Conservation (phyloP, 2,888 invertebrate genomes). For the Fissipunctia ypsillon region DNA sequence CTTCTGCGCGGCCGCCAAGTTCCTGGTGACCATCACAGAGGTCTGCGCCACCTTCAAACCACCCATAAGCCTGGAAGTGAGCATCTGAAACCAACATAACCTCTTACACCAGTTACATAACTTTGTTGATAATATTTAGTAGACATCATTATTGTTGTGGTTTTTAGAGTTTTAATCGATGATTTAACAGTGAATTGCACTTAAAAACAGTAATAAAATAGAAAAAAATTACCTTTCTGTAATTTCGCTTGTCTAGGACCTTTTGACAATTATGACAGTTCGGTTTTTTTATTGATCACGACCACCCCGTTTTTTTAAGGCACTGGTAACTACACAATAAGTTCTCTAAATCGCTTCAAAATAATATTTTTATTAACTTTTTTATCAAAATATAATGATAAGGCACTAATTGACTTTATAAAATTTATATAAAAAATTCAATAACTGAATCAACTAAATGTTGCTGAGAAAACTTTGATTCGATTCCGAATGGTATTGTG, state of each 20-base stretch:
- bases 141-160: slow-evolving; percentile 21
- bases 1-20: slow-evolving; percentile 94
- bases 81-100: slow-evolving; percentile 90
- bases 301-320: slow-evolving; percentile 4
- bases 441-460: background rate
- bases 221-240: slow-evolving; percentile 73
- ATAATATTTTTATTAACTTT: background rate
- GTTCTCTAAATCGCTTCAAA: too few species aligned
- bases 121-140: slow-evolving; percentile 60
- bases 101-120: slow-evolving; percentile 82
- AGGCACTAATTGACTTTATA: too few species aligned
- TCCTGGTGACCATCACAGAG: slow-evolving; percentile 91
- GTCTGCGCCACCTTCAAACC: slow-evolving; percentile 88
- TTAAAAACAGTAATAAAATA: slow-evolving; percentile 29
- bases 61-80: slow-evolving; percentile 87
- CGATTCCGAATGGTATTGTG: background rate
- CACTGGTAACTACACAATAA: background rate
- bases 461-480: background rate
- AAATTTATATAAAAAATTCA: background rate
- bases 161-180: background rate
- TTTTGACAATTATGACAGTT: slow-evolving; percentile 74
- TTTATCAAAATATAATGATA: background rate
- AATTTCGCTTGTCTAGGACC: slow-evolving; percentile 64
- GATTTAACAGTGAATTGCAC: background rate
- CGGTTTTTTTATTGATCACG: slow-evolving; percentile 33